Conservation (phyloP, 1,140 invertebrate species). For the Drosophila burlai region DNA sequence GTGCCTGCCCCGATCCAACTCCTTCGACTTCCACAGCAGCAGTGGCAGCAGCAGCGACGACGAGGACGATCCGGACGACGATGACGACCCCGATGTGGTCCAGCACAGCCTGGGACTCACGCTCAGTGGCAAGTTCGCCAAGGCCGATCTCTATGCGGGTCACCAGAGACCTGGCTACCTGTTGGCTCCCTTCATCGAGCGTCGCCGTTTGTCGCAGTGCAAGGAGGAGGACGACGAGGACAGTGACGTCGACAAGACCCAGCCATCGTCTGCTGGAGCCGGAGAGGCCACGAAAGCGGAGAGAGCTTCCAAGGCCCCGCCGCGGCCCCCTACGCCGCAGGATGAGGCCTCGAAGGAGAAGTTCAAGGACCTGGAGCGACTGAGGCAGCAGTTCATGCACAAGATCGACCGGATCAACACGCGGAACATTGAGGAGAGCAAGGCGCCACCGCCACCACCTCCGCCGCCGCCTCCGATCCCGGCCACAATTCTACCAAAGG, state of each 20-base stretch:
- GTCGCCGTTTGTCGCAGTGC: slow-evolving; percentile 91
- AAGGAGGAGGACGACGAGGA: slow-evolving; percentile 92
- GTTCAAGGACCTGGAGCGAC: slow-evolving; percentile 76
- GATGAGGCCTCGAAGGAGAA: slow-evolving; percentile 73
- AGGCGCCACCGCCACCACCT: slow-evolving; percentile 60
- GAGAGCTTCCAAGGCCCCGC: slow-evolving; percentile 61
- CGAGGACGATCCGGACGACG: slow-evolving; percentile 55
- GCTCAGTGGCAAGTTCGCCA: slow-evolving; percentile 55
- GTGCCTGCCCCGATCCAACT: slow-evolving; percentile 59
- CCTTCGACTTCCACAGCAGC: slow-evolving; percentile 77
- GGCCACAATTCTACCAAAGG: slow-evolving; percentile 77
- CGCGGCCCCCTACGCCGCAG: slow-evolving; percentile 72
- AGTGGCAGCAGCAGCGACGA: slow-evolving; percentile 74
- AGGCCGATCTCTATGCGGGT: slow-evolving; percentile 55
- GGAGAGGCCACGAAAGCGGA: slow-evolving; percentile 49
- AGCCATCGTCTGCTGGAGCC: slow-evolving; percentile 2
- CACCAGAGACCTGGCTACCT: slow-evolving; percentile 78
- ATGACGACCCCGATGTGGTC: slow-evolving; percentile 42
- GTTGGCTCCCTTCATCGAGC: slow-evolving; percentile 87
- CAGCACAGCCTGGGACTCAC: slow-evolving; percentile 49
- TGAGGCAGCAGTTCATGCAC: slow-evolving; percentile 82
- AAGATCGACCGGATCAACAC: slow-evolving; percentile 82
- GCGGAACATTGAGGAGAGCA: slow-evolving; percentile 70
- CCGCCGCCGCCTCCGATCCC: slow-evolving; percentile 78
- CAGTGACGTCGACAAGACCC: slow-evolving; percentile 78